Conservation (phyloP, 2,113 vertebrate species). For the Cyprinodon brontotheroides region DNA sequence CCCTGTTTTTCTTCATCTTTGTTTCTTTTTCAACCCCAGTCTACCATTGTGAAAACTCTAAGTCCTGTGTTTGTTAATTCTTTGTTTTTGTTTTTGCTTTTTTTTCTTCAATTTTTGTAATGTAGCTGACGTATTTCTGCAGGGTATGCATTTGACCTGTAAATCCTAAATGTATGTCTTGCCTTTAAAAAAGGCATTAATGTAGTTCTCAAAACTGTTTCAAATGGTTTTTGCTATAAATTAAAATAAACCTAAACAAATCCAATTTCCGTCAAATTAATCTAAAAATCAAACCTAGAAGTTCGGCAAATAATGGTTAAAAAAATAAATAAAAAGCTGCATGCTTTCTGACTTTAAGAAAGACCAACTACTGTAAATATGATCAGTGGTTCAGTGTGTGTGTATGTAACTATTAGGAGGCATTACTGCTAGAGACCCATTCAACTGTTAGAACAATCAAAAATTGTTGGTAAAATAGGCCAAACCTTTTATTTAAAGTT, state of each 20-base stretch:
- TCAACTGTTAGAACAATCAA: background rate
- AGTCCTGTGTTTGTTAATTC: background rate
- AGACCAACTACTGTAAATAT: background rate
- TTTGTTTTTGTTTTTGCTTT: background rate
- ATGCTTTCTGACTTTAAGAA: background rate
- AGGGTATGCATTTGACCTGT: background rate
- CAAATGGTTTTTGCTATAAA: background rate
- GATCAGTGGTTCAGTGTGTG: no score
- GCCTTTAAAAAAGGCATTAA: background rate
- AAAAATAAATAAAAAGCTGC: background rate
- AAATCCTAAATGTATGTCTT: background rate
- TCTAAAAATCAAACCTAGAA: background rate
- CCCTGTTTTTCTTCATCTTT: constrained; percentile 20
- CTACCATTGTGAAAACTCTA: background rate
- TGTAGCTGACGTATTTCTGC: constrained; percentile 31
- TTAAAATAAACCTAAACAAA: background rate
- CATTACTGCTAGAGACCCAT: background rate
- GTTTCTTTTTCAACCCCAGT: constrained; percentile 30
- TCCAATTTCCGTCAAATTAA: background rate
- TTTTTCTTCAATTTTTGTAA: background rate
- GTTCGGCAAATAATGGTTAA: background rate
- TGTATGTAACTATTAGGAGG: background rate
- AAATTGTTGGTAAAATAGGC: background rate
- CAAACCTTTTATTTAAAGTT: background rate
- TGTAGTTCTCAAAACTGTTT: background rate